These are phyloP conservation scores for Apostichopus japonicus DNA, from an alignment of 35 echinoderm and acorn worm genomes.

Conservation along the genomic window DNA sequence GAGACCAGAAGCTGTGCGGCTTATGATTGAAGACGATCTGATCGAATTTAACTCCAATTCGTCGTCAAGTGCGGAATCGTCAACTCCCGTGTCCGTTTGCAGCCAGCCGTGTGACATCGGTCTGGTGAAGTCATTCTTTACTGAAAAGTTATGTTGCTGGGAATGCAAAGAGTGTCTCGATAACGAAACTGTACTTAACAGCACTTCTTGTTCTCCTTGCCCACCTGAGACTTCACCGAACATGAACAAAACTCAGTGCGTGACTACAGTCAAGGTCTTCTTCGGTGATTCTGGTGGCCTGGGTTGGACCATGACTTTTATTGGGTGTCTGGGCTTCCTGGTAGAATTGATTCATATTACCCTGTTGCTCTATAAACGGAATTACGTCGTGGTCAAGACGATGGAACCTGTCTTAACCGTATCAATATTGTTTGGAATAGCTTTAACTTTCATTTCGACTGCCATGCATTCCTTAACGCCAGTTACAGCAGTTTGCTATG, in stretches of 20 bases:
- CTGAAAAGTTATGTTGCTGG: conserved; percentile 68
- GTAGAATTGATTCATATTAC: conserved; percentile 11
- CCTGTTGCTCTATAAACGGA: conserved; percentile 52
- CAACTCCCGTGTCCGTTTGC: conserved; percentile 64
- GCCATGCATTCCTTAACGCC: conserved; percentile 56
- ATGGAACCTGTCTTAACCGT: conserved; percentile 57
- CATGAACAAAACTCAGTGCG: conserved; percentile 52
- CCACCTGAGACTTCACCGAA: conserved; percentile 56
- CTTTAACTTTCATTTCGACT: conserved; percentile 30
- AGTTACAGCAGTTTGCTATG: conserved; percentile 24
- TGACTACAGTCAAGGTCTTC: conserved; percentile 33
- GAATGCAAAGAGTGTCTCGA: conserved; percentile 55
- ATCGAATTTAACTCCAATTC: conserved; percentile 69
- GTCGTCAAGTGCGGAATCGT: neutral
- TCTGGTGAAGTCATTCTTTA: conserved; percentile 28
- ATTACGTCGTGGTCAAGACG: conserved; percentile 40
- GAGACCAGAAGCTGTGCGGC: neutral
- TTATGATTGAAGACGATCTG: neutral
- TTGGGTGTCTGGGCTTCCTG: conserved; percentile 46
- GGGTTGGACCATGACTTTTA: conserved; percentile 44
- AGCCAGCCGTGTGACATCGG: conserved; percentile 69
- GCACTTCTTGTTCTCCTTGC: conserved; percentile 63
- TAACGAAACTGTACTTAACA: conserved; percentile 53
- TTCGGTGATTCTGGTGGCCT: conserved; percentile 35
- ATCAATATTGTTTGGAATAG: conserved; percentile 52